Evolutionary conservation across 2,797 vertebrate genomes (phyloP), one percentile per base, ranked within the genome.

Genomic region (Typhlichthys subterraneus): DNA sequence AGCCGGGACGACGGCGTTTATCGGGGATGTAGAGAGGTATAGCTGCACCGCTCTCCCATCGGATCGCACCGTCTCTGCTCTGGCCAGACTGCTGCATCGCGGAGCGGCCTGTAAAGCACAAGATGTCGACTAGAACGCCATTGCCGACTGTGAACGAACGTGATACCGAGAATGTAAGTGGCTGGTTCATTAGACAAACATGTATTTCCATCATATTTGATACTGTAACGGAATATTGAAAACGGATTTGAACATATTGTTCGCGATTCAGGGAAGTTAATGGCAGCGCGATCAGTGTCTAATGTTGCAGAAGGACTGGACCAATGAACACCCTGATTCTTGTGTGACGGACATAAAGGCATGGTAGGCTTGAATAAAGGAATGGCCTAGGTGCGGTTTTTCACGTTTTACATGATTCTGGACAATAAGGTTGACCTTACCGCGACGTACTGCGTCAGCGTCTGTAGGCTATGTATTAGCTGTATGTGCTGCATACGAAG

Each of bases 141-240:
- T 94, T 97, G 92, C 96, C 96, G 70, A 97, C 96, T 69, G 95
- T 97, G 89, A 97, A 96, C 89, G 96, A 97, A 90, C 93, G 96
- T 71, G 96, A 97, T 90, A 90, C 95, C 55, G 96, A 97, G 88
- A 96, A 96, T 45, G 96, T 97, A 90, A 97, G 95, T 96, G 23
- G 58, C 29, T 55, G 54, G n/a, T 1, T 14, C 33, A 57, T 1
- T 53, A 31, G 38, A 69, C 57, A 45, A 31, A 69, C 72, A 61
- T n/a, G 59, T 2, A 13, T 29, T 29, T 29, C 23, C 23, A 29
- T 29, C 23, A 29, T 53, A 8, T 54, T 38, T 47, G 54, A n/a
- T 52, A 60, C 9, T 51, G 67, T 58, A 12, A 19, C 61, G 14
- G 65, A 57, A 58, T 33, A 23, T 17, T 62, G 42, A 45, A 1